Base-by-base conservation (phyloP, 2,888 invertebrate species). In the Bruchidius siliquastri region DNA sequence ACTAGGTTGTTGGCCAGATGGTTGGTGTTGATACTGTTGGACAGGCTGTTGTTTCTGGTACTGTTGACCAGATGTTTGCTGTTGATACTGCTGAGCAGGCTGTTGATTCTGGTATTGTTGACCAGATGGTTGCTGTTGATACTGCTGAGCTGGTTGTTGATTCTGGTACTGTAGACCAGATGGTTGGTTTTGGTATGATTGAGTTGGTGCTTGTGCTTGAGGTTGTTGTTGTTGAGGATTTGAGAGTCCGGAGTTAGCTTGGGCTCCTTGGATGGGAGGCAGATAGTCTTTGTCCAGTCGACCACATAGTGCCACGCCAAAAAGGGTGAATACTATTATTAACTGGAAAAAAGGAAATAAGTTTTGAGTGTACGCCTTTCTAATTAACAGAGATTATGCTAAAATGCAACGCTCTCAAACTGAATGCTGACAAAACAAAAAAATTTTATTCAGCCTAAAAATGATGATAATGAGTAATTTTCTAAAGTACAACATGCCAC, bases 1-100 rank as follows among this genome's bases (percentile, higher is more conserved):
- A 86, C 74, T 88, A 85, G 21, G 20, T 21, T 73, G 13, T 90
- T 74, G 1, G 76, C 76, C 8, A 76, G 73, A 68, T 76, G 75
- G 26, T 76, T 73, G 71, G 71, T 71, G 71, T 77, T 76, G 49
- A 13, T 49, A 49, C 18, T 49, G 49, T 49, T 49, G 49, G 18
- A 8, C 3, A 30, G 30, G 4, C 30, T 30, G 30, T 30, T 30
- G 30, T 6, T 49, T 49, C 13, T 49, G 49, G 49, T 49, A 49
- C 18, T 49, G 49, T 18, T 49, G 49, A 49, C 13, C 49, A 8
- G 49, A 18, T 76, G 75, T 21, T 76, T 73, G 71, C 71, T 71
- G 71, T 77, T 76, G 49, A 13, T 49, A 49, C 18, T 49, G 49
- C 13, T 49, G 49, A 13, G 30, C 3, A 30, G 30, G 4, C 30